phyloP scores from a whole-genome alignment of 2,797 vertebrate genomes.

The Spatula versicolor region DNA sequence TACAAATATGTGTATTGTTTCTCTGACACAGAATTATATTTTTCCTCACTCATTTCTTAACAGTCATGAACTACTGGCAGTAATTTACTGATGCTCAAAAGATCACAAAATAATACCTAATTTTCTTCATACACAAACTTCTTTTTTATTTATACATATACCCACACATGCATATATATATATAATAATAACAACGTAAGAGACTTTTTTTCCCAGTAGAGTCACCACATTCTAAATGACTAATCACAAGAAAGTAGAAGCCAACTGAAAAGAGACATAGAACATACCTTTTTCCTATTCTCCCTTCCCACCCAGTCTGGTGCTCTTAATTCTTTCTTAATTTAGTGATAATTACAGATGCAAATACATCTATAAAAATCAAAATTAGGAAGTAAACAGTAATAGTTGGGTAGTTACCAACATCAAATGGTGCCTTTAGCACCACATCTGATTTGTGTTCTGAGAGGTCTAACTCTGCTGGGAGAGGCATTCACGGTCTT shows the following conservation, averaged over 20 bases:
- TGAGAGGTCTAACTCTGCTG: background rate
- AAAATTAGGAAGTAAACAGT: conserved; percentile 30
- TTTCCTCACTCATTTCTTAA: background rate
- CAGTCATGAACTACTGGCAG: background rate
- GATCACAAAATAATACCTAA: background rate
- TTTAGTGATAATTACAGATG: background rate
- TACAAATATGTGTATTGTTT: background rate
- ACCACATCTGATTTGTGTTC: background rate
- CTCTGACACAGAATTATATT: background rate
- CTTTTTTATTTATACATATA: background rate
- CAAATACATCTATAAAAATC: conserved; percentile 18
- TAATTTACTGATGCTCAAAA: background rate
- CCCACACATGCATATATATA: background rate
- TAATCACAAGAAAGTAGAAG: background rate
- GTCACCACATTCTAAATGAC: background rate
- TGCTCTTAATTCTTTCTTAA: conserved; percentile 34
- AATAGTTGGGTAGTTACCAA: background rate
- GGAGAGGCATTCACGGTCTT: background rate
- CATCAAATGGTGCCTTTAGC: conserved; percentile 15
- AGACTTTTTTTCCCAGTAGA: background rate
- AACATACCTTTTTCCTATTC: background rate
- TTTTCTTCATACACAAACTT: background rate
- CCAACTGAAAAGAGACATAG: background rate
- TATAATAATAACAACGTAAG: background rate
- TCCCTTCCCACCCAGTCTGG: background rate